These are phyloP conservation scores for Physeter macrocephalus DNA, from an alignment of 2,113 vertebrate genomes.

Conservation along the genomic window DNA sequence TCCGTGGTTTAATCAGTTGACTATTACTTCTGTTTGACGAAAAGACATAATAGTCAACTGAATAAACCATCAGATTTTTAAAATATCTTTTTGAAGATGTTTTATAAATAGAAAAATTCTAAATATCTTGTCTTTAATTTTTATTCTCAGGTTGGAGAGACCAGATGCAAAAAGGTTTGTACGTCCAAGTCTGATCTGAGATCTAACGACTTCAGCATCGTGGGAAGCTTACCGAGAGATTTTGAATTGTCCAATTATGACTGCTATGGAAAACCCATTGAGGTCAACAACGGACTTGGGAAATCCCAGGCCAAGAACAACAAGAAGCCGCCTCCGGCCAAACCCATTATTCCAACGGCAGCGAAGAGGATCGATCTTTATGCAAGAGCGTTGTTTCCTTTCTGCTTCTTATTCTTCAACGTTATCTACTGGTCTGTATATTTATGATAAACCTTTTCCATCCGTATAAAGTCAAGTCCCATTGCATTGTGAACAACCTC, in stretches of 20 bases:
- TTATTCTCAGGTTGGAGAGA: constrained; percentile 91
- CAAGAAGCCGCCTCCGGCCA: constrained; percentile 94
- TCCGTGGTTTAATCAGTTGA: constrained; percentile 34
- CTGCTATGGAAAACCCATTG: constrained; percentile 98
- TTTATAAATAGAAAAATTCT: constrained; percentile 39
- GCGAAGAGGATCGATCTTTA: constrained; percentile 97
- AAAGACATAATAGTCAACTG: constrained; percentile 58
- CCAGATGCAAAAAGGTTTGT: constrained; percentile 98
- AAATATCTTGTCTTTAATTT: constrained; percentile 48
- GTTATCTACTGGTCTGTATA: constrained; percentile 99
- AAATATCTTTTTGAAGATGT: neutral
- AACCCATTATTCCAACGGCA: constrained; percentile 96
- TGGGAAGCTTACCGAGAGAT: constrained; percentile 97
- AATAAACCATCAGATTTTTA: constrained; percentile 44
- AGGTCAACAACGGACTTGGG: constrained; percentile 85
- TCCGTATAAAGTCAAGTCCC: constrained; percentile 69
- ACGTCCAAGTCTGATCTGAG: constrained; percentile 98
- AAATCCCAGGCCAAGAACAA: constrained; percentile 93
- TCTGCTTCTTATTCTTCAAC: constrained; percentile 98
- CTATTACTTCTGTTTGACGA: constrained; percentile 46
- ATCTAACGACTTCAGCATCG: constrained; percentile 99
- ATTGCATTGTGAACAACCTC: constrained; percentile 70
- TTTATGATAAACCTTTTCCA: constrained; percentile 87
- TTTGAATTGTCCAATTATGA: constrained; percentile 99
- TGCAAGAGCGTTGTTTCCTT: constrained; percentile 95